Evolutionary conservation across 2,888 invertebrate species (phyloP).

Genomic region (Pristionchus maxplancki): DNA sequence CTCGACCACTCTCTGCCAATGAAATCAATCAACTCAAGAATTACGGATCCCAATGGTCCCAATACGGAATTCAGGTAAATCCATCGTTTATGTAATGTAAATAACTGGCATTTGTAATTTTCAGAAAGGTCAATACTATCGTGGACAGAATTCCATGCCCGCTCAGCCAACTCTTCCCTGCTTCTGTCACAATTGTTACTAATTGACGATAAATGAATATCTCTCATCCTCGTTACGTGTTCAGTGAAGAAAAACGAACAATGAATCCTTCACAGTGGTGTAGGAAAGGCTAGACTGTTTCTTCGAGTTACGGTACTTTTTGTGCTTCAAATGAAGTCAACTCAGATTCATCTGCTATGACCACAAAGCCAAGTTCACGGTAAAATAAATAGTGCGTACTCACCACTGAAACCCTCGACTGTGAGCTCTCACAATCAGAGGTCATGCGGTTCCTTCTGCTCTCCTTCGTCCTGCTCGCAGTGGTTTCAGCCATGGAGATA

Average conservation of each 20-base stretch:
- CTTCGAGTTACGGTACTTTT: background rate
- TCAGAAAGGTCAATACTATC: background rate
- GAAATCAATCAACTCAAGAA: slow-evolving; percentile 31
- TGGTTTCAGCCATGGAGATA: background rate
- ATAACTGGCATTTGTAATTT: background rate
- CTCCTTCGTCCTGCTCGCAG: background rate
- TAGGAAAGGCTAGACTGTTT: background rate
- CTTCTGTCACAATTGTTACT: slow-evolving; percentile 13
- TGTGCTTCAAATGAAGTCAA: background rate
- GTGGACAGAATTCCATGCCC: background rate
- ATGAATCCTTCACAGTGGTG: no score
- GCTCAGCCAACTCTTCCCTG: background rate
- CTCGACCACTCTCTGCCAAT: background rate
- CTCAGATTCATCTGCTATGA: background rate
- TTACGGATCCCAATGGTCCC: slow-evolving; percentile 14
- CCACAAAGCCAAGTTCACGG: background rate
- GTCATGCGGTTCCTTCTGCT: slow-evolving; percentile 3
- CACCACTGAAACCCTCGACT: background rate
- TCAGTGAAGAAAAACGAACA: no score
- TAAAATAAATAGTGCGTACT: slow-evolving; percentile 13
- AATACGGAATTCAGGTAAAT: slow-evolving; percentile 15
- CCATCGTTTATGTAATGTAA: background rate
- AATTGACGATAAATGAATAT: background rate
- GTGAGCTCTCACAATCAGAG: background rate
- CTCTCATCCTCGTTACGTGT: no score